Evolutionary conservation across 2,888 invertebrate genomes (phyloP), one percentile per base, ranked within the genome.

Genomic region (Pollenia angustigena): DNA sequence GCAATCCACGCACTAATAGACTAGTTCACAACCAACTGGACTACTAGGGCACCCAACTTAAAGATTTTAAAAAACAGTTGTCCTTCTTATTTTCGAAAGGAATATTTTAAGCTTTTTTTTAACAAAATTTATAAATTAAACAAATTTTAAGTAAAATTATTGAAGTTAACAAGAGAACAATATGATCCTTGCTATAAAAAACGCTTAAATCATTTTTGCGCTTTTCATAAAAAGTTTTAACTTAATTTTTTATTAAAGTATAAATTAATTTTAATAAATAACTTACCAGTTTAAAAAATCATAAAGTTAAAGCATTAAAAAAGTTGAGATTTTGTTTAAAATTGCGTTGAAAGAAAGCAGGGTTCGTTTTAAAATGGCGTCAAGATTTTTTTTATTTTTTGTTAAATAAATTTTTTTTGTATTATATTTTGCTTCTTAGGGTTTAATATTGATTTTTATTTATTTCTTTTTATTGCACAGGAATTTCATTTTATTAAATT

Each of bases 271-370:
- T 54, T 10, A 10, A 18, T 32, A 32, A 50, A 23, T 14, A 0
- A 75, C 79, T 79, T 79, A 79, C 79, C 69, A 60, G 40, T 42
- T 48, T 50, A 42, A 60, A 40, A 58, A 46, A 18, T 18, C 10
- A 56, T 78, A 79, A 50, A 50, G 48, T 69, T 40, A 18, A 69
- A 52, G 23, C 60, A 12, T 50, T 18, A 69, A 79, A 52, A 23
- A 50, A 8, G 58, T 60, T 60, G 12, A 62, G 42, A 68, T 79
- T 42, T 69, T 58, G 8, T 16, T 58, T 40, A 40, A 58, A 56
- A 18, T 18, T 54, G 44, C 11, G n/a, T 56, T 1, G 44, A 56
- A 54, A 40, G 42, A 52, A 32, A 66, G 66, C 54, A 56, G 48
- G 44, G n/a, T 50, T 50, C 0, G 14, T 23, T 40, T 3, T 11